phyloP scores from a whole-genome alignment of 2,888 invertebrate genomes.

The Pachydiplax longipennis region DNA sequence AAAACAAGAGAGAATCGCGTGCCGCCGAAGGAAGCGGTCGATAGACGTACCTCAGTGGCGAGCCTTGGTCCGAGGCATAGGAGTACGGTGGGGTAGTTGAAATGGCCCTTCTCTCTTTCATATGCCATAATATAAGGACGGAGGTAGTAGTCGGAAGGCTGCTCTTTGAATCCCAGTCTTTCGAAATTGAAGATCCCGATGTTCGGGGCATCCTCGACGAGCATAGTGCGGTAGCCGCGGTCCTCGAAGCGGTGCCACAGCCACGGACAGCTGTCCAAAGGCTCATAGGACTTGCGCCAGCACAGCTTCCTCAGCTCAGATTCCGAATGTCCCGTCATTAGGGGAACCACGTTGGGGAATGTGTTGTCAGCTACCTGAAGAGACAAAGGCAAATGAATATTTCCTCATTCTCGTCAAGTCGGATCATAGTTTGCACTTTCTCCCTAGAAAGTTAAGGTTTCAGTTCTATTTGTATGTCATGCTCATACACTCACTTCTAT shows the following conservation, averaged over 20 bases:
- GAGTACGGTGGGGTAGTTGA: conserved; percentile 69
- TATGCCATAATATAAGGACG: conserved; percentile 76
- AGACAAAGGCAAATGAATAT: background rate
- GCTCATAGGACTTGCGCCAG: conserved; percentile 65
- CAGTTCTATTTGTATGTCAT: too few relatives aligned
- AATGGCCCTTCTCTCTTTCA: conserved; percentile 72
- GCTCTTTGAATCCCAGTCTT: conserved; percentile 76
- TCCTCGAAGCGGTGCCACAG: conserved; percentile 82
- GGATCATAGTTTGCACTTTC: too few relatives aligned
- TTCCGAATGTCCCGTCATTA: conserved; percentile 75
- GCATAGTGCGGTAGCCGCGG: conserved; percentile 77
- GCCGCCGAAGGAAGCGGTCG: conserved; percentile 64
- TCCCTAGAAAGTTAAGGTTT: too few relatives aligned
- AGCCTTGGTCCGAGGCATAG: conserved; percentile 76
- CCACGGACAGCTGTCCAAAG: conserved; percentile 82
- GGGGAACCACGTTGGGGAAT: conserved; percentile 86
- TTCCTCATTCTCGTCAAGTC: too few relatives aligned
- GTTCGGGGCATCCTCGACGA: conserved; percentile 81
- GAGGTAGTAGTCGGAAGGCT: conserved; percentile 86
- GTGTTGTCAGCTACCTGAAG: conserved; percentile 89
- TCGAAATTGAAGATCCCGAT: conserved; percentile 84
- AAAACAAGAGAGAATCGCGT: background rate
- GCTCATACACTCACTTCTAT: too few relatives aligned
- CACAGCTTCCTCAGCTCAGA: conserved; percentile 71
- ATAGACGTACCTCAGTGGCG: conserved; percentile 74